Conservation (phyloP, 37 sponge, comb jelly and placozoan species). For the Dysidea cf. avara region DNA sequence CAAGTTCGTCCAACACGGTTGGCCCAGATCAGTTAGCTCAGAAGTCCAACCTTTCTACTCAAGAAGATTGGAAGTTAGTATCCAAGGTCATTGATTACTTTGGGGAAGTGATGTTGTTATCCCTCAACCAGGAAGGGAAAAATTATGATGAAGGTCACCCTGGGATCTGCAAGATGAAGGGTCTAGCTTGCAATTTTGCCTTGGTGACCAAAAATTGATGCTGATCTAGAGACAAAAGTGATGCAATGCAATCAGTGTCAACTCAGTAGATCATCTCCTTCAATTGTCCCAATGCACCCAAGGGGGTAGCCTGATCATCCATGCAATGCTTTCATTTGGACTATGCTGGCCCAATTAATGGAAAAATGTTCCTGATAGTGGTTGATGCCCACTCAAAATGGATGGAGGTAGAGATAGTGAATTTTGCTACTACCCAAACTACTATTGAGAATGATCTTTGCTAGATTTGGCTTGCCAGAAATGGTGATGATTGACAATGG, state of each 20-base stretch:
- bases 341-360: constrained; percentile 48
- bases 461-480: constrained; percentile 33
- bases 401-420: constrained; percentile 33
- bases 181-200: constrained; percentile 25
- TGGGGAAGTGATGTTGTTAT: constrained; percentile 18
- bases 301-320: constrained; percentile 54
- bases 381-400: constrained; percentile 55
- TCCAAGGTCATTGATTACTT: neutral
- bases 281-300: constrained; percentile 32
- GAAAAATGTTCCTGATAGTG: constrained; percentile 40
- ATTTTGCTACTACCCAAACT: constrained; percentile 1
- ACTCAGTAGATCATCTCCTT: neutral
- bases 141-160: constrained; percentile 4
- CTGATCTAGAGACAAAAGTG: constrained; percentile 22
- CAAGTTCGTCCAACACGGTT: too few relatives aligned
- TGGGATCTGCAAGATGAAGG: constrained; percentile 30
- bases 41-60: neutral
- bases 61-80: too few relatives aligned
- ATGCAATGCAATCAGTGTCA: constrained; percentile 26
- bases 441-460: constrained; percentile 32
- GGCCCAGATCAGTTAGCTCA: too few relatives aligned
- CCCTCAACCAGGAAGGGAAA: constrained; percentile 3
- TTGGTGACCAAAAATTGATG: constrained; percentile 55
- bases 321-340: constrained; percentile 47
- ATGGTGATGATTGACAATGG: constrained; percentile 46